Conservation (phyloP, 1,140 invertebrate species). For the Pseudomyrmex flavicornis region DNA sequence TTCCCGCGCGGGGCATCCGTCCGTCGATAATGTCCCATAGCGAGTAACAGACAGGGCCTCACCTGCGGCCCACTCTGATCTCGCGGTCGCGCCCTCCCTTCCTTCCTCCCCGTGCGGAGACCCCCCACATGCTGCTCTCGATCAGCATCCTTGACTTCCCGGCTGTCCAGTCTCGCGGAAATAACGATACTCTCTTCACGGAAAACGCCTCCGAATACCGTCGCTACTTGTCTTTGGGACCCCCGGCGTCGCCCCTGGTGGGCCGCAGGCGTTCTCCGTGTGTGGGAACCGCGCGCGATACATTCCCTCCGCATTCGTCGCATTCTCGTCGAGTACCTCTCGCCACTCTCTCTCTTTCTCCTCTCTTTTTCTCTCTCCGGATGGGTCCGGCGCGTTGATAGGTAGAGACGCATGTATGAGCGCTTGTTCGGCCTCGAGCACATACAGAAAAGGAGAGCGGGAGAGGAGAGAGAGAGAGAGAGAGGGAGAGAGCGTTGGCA, state of each 20-base stretch:
- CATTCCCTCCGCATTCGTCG: conserved; percentile 26
- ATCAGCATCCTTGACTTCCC: conserved; percentile 64
- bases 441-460: not conserved
- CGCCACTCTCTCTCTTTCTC: conserved; percentile 3
- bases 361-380: not conserved
- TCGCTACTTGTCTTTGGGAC: conserved; percentile 60
- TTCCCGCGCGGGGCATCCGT: conserved; percentile 80
- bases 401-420: not conserved
- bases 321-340: conserved; percentile 36
- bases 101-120: conserved; percentile 66
- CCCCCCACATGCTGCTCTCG: conserved; percentile 40
- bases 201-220: conserved; percentile 60
- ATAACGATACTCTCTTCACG: conserved; percentile 77
- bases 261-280: conserved; percentile 72
- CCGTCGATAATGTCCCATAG: conserved; percentile 77
- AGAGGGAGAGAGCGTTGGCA: conserved; percentile 45
- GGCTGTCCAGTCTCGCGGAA: conserved; percentile 80
- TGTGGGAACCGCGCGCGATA: conserved; percentile 75
- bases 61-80: conserved; percentile 56
- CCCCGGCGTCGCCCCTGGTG: conserved; percentile 71
- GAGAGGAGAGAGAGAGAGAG: not conserved
- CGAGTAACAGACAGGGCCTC: conserved; percentile 64
- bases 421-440: conserved; percentile 34
- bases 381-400: conserved; percentile 56
- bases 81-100: conserved; percentile 39